Conservation (phyloP, 1,140 invertebrate species). For the Psix sp. region DNA sequence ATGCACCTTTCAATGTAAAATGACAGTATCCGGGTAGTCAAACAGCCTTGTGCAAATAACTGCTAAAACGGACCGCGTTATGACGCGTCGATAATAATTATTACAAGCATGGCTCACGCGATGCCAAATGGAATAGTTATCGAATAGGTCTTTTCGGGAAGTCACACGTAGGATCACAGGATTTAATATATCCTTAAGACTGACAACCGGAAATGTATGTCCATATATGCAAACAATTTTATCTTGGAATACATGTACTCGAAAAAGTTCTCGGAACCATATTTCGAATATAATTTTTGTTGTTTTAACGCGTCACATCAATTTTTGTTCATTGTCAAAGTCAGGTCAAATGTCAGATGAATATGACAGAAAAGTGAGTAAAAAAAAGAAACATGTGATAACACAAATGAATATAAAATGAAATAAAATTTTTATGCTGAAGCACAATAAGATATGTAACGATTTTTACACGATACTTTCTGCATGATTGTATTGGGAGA, state of each 20-base stretch:
- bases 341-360: slow-evolving; percentile 31
- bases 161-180: slow-evolving; percentile 3
- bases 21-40: slow-evolving; percentile 28
- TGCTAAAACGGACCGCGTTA: slow-evolving; percentile 22
- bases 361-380: too few relatives aligned
- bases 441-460: too few relatives aligned
- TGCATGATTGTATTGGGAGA: too few relatives aligned
- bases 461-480: too few relatives aligned
- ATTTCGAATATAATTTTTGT: slow-evolving; percentile 9
- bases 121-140: background rate
- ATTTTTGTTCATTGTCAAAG: slow-evolving; percentile 4
- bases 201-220: slow-evolving; percentile 35
- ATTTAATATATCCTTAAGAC: slow-evolving; percentile 36
- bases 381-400: too few relatives aligned
- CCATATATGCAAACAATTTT: slow-evolving; percentile 36
- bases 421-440: too few relatives aligned
- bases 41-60: slow-evolving; percentile 47
- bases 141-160: slow-evolving; percentile 19
- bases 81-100: slow-evolving; percentile 24
- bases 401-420: too few relatives aligned
- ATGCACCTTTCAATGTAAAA: slow-evolving; percentile 42
- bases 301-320: slow-evolving; percentile 28
- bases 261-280: slow-evolving; percentile 23
- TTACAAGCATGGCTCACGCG: slow-evolving; percentile 13
- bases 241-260: slow-evolving; percentile 15